Evolutionary conservation across 2,113 vertebrate species (phyloP).

Genomic region (Cathartes aura): DNA sequence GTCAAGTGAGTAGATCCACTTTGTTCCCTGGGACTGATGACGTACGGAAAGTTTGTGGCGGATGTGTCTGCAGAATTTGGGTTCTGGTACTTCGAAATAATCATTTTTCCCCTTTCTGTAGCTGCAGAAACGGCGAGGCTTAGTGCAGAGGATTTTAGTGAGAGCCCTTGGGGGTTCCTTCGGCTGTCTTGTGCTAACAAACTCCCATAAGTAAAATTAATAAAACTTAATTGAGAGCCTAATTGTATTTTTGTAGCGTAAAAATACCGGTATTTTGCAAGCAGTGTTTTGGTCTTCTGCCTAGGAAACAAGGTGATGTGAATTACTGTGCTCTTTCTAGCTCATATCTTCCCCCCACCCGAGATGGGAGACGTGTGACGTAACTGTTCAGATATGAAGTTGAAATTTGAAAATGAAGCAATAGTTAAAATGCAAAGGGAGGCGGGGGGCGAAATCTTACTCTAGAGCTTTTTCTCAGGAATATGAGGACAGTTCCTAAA

Average conservation of each 20-base stretch:
- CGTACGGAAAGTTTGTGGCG: rapidly evolving
- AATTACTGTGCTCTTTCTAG: background rate
- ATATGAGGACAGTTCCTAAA: background rate
- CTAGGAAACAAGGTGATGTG: background rate
- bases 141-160: background rate
- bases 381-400: background rate
- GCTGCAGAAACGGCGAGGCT: rapidly evolving
- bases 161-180: background rate
- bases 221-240: background rate
- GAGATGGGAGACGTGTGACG: rapidly evolving
- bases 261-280: background rate
- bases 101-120: background rate
- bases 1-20: background rate
- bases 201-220: background rate
- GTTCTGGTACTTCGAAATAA: background rate
- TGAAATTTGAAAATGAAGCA: background rate
- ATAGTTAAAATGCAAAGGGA: background rate
- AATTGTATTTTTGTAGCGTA: background rate
- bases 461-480: background rate
- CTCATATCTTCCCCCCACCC: rapidly evolving
- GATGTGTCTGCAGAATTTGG: slow-evolving; percentile 16
- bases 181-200: background rate
- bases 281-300: background rate
- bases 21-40: rapidly evolving
- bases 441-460: background rate